Base-by-base conservation (phyloP, 2,888 invertebrate species). In the Drosophila pegasa region DNA sequence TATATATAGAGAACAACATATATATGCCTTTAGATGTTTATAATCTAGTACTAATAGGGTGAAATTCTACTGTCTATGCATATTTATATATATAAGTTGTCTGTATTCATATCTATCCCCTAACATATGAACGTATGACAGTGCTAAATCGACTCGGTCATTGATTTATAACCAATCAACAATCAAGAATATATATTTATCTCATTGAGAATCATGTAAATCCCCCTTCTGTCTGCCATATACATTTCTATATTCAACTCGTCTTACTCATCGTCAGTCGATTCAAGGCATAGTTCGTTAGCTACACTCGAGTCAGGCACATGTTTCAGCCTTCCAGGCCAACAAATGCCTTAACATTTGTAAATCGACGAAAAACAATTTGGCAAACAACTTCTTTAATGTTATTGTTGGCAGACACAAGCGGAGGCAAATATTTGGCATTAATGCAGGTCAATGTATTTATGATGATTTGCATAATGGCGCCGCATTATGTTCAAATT, bases 371-470 rank as follows among this genome's bases (percentile, higher is more conserved):
- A 35, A 22, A n/a, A 6, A 25, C 25, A 37, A 35, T 52, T 52
- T 40, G 40, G 0, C n/a, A 40, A 29, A 27, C 16, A 52, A 29
- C 25, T 48, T 29, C 31, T 29, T 48, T 20, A 14, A 8, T 27
- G 8, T 31, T 20, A 38, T 27, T 52, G 18, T 27, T 38, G 51
- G 22, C 18, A 18, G 29, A 29, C 14, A 31, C 33, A 45, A 43
- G 33, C 41, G 10, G n/a, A 33, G 41, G 27, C 22, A 61, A 59
- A 45, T 61, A 51, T 27, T 66, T 59, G 18, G 27, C 31, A 22
- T 6, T 31, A 41, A 77, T 72, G 48, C 82, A 85, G 81, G 82
- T 87, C 88, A 81, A 78, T 78, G 88, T 63, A 78, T 81, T 87
- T 78, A 84, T 56, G 63, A 66, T 55, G 58, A 71, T 87, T 81